phyloP scores from a whole-genome alignment of 2,888 invertebrate genomes.

The Schizotus pectinicornis region DNA sequence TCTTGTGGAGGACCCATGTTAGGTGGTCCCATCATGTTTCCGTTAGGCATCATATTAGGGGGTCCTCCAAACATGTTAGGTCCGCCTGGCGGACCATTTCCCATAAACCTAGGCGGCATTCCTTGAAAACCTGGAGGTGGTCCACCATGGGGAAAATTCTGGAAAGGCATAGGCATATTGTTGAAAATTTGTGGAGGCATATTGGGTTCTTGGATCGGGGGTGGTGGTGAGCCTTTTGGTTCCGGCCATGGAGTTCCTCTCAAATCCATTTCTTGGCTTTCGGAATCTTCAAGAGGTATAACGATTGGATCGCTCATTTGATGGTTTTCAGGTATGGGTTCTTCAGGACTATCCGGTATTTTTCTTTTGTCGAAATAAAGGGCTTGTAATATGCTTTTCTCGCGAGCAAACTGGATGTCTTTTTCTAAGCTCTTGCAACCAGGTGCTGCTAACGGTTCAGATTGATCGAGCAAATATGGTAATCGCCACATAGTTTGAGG shows the following conservation, averaged over 20 bases:
- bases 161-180: conserved; percentile 59
- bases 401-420: conserved; percentile 84
- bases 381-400: conserved; percentile 82
- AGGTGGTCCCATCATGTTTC: conserved; percentile 42
- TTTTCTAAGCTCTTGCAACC: conserved; percentile 86
- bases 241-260: conserved; percentile 83
- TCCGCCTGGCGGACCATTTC: conserved; percentile 28
- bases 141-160: conserved; percentile 60
- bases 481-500: conserved; percentile 80
- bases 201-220: conserved; percentile 40
- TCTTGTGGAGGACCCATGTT: conserved; percentile 56
- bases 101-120: conserved; percentile 41
- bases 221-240: conserved; percentile 72
- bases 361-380: conserved; percentile 80
- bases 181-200: conserved; percentile 60
- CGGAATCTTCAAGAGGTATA: conserved; percentile 90
- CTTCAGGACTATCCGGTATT: conserved; percentile 86
- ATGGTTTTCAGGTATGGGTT: conserved; percentile 85
- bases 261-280: conserved; percentile 82
- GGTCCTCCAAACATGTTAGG: conserved; percentile 41
- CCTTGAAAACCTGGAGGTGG: conserved; percentile 53
- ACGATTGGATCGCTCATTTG: conserved; percentile 76
- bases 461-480: conserved; percentile 73
- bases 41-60: conserved; percentile 50
- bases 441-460: conserved; percentile 69